Conservation (phyloP, 2,888 invertebrate species). For the Adineta ricciae region DNA sequence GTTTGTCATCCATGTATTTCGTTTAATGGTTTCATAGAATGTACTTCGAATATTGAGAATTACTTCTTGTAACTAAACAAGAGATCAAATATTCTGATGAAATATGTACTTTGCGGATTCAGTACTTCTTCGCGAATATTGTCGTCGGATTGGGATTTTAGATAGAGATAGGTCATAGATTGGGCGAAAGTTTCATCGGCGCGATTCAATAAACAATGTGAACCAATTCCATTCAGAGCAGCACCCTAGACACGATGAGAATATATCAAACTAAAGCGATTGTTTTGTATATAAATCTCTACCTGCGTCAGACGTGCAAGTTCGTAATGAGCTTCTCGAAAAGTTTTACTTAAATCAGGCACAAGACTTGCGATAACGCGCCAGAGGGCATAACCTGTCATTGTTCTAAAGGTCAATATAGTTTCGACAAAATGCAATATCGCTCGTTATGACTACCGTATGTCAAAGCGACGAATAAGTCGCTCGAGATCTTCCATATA, state of each 20-base stretch:
- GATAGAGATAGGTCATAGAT: background rate
- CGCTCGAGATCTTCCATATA: background rate
- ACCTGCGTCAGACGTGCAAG: background rate
- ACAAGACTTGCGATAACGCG: constrained; percentile 6
- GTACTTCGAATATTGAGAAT: background rate
- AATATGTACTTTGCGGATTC: too few relatives aligned
- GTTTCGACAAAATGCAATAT: too few relatives aligned
- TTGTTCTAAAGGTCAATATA: background rate
- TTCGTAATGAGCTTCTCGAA: background rate
- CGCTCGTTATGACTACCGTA: too few relatives aligned
- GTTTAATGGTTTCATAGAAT: background rate
- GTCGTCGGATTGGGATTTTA: constrained; percentile 4
- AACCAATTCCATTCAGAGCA: background rate
- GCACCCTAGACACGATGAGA: background rate
- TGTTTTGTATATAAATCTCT: too few relatives aligned
- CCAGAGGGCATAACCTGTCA: background rate
- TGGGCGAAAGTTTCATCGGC: background rate
- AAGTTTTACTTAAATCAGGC: background rate
- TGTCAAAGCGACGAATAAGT: background rate
- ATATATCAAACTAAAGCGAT: too few relatives aligned
- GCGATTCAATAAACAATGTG: background rate
- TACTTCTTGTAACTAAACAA: background rate
- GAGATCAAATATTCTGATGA: too few relatives aligned
- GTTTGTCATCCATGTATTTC: constrained; percentile 4
- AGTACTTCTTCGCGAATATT: background rate